phyloP scores from a whole-genome alignment of 1,140 invertebrate species.

The Polypedilum pembai region DNA sequence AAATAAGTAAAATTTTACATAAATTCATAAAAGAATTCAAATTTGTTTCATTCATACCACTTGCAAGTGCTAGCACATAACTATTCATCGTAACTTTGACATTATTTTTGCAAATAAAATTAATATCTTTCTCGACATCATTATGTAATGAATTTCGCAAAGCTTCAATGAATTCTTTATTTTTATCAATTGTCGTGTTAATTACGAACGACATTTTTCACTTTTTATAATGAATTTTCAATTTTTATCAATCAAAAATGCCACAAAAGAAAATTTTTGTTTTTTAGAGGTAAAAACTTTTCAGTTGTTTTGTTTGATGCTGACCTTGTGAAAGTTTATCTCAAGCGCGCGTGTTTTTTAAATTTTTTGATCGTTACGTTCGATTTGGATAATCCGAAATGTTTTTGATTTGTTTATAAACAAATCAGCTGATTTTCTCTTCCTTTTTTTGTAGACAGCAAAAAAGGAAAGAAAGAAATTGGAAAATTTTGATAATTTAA shows the following conservation, averaged over 20 bases:
- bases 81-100: not conserved
- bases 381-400: no score
- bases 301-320: not conserved
- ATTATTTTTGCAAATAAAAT: not conserved
- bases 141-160: not conserved
- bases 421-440: no score
- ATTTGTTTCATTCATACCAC: not conserved
- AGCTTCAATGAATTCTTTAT: not conserved
- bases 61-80: not conserved
- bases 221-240: not conserved
- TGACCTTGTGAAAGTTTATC: no score
- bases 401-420: no score
- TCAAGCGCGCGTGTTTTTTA: no score
- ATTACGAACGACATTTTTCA: slow-evolving; percentile 18
- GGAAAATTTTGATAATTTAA: no score
- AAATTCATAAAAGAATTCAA: not conserved
- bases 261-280: not conserved
- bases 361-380: no score
- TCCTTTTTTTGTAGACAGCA: no score
- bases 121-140: not conserved
- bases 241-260: not conserved
- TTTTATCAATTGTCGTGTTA: slow-evolving; percentile 8
- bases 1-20: not conserved
- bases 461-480: no score
- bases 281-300: not conserved